Percentiles rank a stretch among this genome's conserved stretches.
These are phyloP conservation scores for Aporophyla nigra DNA, from an alignment of 2,888 invertebrate genomes.

Conservation along the genomic window DNA sequence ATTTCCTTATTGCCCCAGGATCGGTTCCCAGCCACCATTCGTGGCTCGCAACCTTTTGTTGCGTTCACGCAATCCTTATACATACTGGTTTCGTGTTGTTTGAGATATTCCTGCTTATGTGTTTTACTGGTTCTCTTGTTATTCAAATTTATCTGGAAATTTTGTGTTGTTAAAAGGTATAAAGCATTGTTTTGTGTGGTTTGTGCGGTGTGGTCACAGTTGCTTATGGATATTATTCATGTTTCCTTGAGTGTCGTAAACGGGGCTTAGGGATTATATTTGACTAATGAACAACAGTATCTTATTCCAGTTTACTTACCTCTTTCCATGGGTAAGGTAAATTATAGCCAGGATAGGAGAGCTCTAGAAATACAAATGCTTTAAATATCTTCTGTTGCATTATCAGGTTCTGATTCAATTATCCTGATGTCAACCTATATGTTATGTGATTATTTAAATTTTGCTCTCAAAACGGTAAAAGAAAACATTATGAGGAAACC, in stretches of 20 bases:
- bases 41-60: constrained; percentile 73
- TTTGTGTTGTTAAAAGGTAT: constrained; percentile 29
- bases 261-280: constrained; percentile 24
- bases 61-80: constrained; percentile 74
- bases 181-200: constrained; percentile 40
- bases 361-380: neutral
- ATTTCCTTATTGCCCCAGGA: constrained; percentile 87
- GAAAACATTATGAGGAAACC: no score
- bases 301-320: neutral
- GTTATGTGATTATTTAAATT: neutral
- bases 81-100: constrained; percentile 48
- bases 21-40: constrained; percentile 84
- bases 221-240: constrained; percentile 37
- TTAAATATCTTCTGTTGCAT: neutral
- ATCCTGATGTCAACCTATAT: neutral
- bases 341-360: neutral
- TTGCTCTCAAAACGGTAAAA: no score
- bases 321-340: neutral
- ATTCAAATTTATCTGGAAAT: constrained; percentile 56
- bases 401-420: neutral
- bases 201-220: constrained; percentile 17
- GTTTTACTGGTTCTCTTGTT: constrained; percentile 56
- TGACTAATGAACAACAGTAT: constrained; percentile 30
- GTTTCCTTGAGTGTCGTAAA: constrained; percentile 30
- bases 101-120: constrained; percentile 50